phyloP scores from a whole-genome alignment of 2,797 vertebrate species.

The Pantherophis alleghaniensis region DNA sequence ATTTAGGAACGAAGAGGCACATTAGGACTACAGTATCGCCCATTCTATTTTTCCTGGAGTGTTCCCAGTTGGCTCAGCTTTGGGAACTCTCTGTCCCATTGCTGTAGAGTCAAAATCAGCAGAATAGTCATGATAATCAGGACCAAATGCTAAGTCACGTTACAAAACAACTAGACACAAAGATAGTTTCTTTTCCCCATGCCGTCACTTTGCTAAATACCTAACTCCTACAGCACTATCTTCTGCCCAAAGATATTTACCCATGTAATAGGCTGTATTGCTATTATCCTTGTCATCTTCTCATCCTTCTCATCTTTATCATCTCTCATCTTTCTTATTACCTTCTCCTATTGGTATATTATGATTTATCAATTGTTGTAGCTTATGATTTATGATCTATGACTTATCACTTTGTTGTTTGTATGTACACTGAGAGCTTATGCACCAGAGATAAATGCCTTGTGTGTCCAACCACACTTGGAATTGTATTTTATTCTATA shows the following conservation, averaged over 20 bases:
- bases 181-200: not conserved
- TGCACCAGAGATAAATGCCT: not conserved
- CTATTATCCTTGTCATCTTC: too few relatives aligned
- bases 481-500: not conserved
- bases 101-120: not conserved
- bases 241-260: too few relatives aligned
- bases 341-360: not conserved
- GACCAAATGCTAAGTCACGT: not conserved
- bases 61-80: not conserved
- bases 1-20: not conserved
- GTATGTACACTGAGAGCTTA: not conserved
- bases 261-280: too few relatives aligned
- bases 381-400: not conserved
- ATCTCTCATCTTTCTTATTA: not conserved
- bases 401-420: not conserved
- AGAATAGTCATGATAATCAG: not conserved
- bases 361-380: not conserved
- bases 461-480: not conserved
- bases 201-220: not conserved
- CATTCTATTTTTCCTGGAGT: constrained; percentile 33
- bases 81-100: not conserved
- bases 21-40: constrained; percentile 10
- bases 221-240: not conserved
- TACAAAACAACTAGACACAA: not conserved
- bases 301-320: not conserved